A percentile compares a stretch with the other conserved stretches of the same genome.
Conservation (phyloP, 2,113 vertebrate species). For the Crocuta crocuta region DNA sequence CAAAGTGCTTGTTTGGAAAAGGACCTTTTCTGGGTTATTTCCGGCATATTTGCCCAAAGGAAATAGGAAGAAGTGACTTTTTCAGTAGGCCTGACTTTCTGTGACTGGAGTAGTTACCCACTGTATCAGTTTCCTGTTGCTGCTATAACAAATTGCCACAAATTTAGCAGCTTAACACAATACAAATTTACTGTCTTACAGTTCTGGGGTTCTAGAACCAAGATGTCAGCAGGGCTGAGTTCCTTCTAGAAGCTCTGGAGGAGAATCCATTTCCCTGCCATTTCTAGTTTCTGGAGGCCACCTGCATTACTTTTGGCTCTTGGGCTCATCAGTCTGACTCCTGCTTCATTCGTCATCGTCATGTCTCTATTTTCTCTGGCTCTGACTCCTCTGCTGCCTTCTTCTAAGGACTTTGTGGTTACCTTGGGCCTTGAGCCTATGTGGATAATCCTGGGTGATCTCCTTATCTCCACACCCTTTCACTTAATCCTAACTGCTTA, state of each 20-base stretch:
- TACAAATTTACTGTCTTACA: accelerated
- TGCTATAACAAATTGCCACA: neutral
- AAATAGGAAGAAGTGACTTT: neutral
- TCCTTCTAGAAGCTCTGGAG: neutral
- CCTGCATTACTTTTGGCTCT: neutral
- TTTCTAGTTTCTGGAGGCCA: neutral
- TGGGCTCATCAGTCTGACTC: neutral
- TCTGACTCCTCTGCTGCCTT: neutral
- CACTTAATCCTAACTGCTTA: neutral
- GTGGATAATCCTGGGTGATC: neutral
- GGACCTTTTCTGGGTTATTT: neutral
- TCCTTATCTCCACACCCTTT: no score
- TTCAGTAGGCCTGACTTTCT: neutral
- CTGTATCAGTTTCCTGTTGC: neutral
- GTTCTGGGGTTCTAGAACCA: neutral
- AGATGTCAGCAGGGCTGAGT: neutral
- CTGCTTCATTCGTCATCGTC: neutral
- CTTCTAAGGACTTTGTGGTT: neutral
- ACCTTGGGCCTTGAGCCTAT: no score
- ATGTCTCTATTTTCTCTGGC: neutral
- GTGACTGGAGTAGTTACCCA: neutral
- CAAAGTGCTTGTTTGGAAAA: neutral
- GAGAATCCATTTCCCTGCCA: neutral
- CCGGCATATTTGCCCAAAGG: neutral
- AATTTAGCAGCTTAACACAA: neutral